These are phyloP conservation scores for Zaprionus gabonicus DNA, from an alignment of 1,140 invertebrate species.

Conservation along the genomic window DNA sequence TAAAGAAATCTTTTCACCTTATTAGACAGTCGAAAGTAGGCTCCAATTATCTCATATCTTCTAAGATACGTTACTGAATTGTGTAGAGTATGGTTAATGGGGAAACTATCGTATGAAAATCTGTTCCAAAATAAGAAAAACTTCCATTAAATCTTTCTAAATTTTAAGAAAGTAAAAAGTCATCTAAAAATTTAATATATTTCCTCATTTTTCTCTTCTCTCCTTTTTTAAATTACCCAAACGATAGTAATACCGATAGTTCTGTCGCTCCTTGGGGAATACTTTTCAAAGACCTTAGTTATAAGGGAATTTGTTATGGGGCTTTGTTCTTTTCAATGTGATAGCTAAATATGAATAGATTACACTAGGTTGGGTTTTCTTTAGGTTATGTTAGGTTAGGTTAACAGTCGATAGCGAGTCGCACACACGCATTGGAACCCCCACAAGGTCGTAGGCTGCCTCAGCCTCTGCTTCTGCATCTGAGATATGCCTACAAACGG, in stretches of 20 bases:
- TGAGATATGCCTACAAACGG: conserved; percentile 61
- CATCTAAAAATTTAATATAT: not conserved
- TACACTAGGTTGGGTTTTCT: conserved; percentile 68
- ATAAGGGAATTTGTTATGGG: conserved; percentile 15
- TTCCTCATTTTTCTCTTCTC: not conserved
- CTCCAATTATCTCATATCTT: no score
- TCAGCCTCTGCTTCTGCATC: conserved; percentile 5
- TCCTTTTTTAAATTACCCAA: not conserved
- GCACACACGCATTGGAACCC: conserved; percentile 48
- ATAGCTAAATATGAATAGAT: conserved; percentile 73
- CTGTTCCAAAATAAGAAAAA: no score
- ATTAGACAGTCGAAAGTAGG: no score
- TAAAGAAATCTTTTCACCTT: no score
- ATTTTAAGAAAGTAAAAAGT: not conserved
- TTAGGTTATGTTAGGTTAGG: conserved; percentile 34
- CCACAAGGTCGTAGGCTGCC: conserved; percentile 48
- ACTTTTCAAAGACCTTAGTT: conserved; percentile 61
- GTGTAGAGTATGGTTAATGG: no score
- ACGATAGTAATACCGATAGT: not conserved
- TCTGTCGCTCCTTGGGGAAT: conserved; percentile 36
- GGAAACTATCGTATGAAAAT: not conserved
- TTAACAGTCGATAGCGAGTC: conserved; percentile 63
- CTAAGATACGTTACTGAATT: no score
- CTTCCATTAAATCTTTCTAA: no score
- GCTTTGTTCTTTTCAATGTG: conserved; percentile 34